These are phyloP conservation scores for Amphiprion ocellaris DNA, from an alignment of 2,113 vertebrate genomes.

Conservation along the genomic window DNA sequence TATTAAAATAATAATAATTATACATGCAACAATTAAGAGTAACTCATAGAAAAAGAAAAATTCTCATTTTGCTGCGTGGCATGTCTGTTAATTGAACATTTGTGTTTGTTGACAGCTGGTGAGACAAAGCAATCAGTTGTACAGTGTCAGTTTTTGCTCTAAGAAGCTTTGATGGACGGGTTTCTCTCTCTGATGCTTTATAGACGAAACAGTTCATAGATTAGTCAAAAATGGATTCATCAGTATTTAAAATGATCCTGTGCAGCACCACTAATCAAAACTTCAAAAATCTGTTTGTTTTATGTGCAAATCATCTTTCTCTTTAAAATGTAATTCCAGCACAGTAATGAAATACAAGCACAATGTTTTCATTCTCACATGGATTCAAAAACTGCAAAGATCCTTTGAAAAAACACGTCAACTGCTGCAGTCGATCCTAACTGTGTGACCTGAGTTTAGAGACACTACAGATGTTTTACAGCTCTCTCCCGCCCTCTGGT, in stretches of 20 bases:
- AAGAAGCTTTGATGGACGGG: too few species aligned
- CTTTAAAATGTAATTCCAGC: background rate
- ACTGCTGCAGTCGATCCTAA: background rate
- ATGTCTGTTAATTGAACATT: background rate
- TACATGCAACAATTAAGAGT: background rate
- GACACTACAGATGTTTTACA: conserved; percentile 20
- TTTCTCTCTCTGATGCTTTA: too few species aligned
- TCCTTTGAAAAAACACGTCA: background rate
- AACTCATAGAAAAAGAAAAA: background rate
- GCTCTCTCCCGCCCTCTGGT: conserved; percentile 78
- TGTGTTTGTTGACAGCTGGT: background rate
- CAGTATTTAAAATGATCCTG: too few species aligned
- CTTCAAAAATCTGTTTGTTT: too few species aligned
- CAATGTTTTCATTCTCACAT: background rate
- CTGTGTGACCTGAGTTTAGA: background rate
- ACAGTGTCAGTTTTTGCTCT: too few species aligned
- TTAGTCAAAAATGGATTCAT: background rate
- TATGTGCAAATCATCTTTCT: background rate
- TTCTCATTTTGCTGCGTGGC: background rate
- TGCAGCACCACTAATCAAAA: background rate
- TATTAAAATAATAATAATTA: background rate
- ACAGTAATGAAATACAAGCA: background rate
- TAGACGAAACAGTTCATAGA: background rate
- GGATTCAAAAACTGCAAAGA: background rate
- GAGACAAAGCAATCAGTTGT: background rate